These are phyloP conservation scores for Nymphicus hollandicus DNA, from an alignment of 2,113 vertebrate genomes.

Conservation along the genomic window DNA sequence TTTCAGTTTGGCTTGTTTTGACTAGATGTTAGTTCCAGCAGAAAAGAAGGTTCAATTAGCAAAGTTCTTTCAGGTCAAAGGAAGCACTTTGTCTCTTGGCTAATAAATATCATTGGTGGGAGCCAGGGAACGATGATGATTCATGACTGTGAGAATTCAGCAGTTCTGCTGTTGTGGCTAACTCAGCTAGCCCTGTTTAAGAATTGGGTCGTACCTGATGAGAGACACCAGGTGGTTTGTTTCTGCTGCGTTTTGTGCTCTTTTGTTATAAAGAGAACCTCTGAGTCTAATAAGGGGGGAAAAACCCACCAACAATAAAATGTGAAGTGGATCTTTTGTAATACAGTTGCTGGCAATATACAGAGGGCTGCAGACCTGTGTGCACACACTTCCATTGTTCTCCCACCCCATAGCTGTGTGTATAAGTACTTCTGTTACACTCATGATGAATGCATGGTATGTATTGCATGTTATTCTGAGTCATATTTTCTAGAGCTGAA, in stretches of 20 bases:
- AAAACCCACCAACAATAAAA: background rate
- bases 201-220: conserved; percentile 14
- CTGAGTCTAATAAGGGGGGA: background rate
- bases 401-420: background rate
- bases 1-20: background rate
- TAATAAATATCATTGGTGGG: background rate
- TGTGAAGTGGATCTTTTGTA: background rate
- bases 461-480: background rate
- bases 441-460: background rate
- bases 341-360: background rate
- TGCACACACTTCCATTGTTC: background rate
- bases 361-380: background rate
- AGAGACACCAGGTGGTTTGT: background rate
- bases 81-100: background rate
- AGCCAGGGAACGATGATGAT: background rate
- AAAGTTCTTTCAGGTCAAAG: background rate
- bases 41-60: background rate
- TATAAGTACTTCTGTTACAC: background rate
- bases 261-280: background rate
- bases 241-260: background rate
- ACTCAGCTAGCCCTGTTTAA: background rate
- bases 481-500: background rate
- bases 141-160: background rate
- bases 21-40: background rate
- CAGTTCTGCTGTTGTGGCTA: background rate